Evolutionary conservation across 2,113 vertebrate species (phyloP), one percentile per base, ranked within the genome.

Genomic region (Zosterops hypoxanthus): DNA sequence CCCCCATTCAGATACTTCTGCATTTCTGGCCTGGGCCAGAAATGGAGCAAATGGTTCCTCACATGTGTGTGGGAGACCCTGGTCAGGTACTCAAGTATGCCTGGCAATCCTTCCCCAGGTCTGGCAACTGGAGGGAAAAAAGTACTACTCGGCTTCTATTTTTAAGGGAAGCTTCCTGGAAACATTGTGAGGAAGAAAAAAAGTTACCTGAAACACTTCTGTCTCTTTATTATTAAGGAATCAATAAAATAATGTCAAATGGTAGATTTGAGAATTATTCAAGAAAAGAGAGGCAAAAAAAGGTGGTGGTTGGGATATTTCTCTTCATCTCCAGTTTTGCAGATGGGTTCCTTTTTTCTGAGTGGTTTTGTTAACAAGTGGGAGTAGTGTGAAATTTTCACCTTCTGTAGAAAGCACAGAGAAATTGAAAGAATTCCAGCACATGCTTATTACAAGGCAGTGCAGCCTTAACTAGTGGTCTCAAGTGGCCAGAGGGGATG

Each of bases 81-180:
- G 3, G 1, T 61, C 20, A 77, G 63, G 50, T 50, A 28, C 11
- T 3, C 13, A 21, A 0, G 3, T 34, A 16, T 12, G 49, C 6
- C 10, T 44, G 59, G 8, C 17, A 73, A 24, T 61, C 20, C n/a
- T 61, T 69, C 24, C 9, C 6, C 6, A 36, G 6, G 15, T 41
- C 17, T 80, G 18, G 17, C 13, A 44, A 8, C 8, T 2, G 41
- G 7, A 0, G 16, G 5, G 1, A 17, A 34, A 60, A 60, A 63
- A 44, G 39, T 31, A 34, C 24, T 46, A 2, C 5, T 86, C 15
- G 14, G 26, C 14, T 41, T 71, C 23, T 52, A 5, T 14, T 82
- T 95, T 76, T 46, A 39, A 91, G 14, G 22, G 39, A 91, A 88
- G 14, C 5, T 82, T 68, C 14, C 17, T 42, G 42, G 31, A 88